A percentile compares a stretch with the other conserved stretches of the same genome.
phyloP scores from a whole-genome alignment of 2,113 vertebrate genomes.

The Speoplatyrhinus poulsoni region DNA sequence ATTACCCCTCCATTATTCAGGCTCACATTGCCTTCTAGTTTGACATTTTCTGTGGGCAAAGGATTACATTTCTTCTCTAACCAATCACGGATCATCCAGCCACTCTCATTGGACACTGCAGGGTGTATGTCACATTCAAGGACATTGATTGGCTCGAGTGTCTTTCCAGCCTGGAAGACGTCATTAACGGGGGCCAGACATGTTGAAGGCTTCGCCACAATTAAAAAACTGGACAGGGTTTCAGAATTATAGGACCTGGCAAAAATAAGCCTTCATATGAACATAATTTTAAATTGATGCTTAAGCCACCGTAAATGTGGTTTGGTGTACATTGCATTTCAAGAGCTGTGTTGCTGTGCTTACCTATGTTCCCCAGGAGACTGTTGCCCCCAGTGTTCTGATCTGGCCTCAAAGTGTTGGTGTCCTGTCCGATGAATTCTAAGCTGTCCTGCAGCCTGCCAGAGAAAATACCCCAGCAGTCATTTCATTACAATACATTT shows the following conservation, averaged over 20 bases:
- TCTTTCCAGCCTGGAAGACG: too few species aligned
- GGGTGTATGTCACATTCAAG: too few species aligned
- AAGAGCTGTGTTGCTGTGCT: constrained; percentile 20
- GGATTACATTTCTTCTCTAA: too few species aligned
- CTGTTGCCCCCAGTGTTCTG: constrained; percentile 86
- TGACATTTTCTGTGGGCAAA: too few species aligned
- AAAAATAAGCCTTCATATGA: not conserved
- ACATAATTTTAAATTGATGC: not conserved
- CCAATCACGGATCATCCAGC: too few species aligned
- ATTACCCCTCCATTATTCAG: too few species aligned
- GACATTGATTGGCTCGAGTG: too few species aligned
- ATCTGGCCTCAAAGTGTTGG: constrained; percentile 86
- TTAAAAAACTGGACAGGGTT: not conserved
- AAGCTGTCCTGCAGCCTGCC: constrained; percentile 94
- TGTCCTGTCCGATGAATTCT: constrained; percentile 95
- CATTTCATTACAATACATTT: not conserved
- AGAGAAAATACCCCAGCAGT: not conserved
- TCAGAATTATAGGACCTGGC: not conserved
- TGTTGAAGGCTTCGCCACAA: too few species aligned
- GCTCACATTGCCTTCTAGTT: too few species aligned
- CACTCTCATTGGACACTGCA: too few species aligned
- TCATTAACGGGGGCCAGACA: too few species aligned
- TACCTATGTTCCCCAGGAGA: constrained; percentile 95
- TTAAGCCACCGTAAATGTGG: not conserved
- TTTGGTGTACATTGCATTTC: not conserved